phyloP scores from a whole-genome alignment of 2,797 vertebrate species.

The Rhinella marina region DNA sequence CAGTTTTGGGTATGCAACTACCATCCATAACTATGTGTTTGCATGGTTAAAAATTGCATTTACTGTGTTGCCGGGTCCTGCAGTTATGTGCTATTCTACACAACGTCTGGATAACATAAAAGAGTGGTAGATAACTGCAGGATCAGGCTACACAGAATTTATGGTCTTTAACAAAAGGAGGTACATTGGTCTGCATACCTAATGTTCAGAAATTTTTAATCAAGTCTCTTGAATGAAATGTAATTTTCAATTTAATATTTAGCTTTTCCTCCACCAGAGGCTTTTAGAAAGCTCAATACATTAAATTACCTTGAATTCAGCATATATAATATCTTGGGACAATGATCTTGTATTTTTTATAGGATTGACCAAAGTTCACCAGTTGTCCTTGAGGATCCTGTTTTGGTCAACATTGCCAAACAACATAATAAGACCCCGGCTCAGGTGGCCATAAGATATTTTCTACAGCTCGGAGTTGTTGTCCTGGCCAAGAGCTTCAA shows the following conservation, averaged over 20 bases:
- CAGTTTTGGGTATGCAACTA: not conserved
- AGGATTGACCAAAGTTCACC: constrained; percentile 51
- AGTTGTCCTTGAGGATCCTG: constrained; percentile 46
- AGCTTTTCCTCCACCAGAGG: not conserved
- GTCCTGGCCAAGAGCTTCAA: constrained; percentile 56
- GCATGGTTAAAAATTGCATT: not conserved
- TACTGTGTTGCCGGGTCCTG: too few species aligned
- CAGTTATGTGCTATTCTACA: too few species aligned
- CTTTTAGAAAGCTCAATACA: not conserved
- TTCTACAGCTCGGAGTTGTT: constrained; percentile 46
- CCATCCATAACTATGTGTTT: not conserved
- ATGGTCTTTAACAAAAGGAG: too few species aligned
- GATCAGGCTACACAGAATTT: too few species aligned
- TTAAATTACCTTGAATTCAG: not conserved
- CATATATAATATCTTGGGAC: too few species aligned
- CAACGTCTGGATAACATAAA: too few species aligned
- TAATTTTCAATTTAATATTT: not conserved
- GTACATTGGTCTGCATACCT: too few species aligned
- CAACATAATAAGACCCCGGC: constrained; percentile 38
- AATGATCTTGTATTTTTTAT: not conserved
- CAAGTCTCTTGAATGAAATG: too few species aligned
- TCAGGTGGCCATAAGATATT: constrained; percentile 56
- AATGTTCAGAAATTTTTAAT: too few species aligned
- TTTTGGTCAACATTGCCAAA: constrained; percentile 26
- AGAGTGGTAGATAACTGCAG: too few species aligned